These are phyloP conservation scores for Upupa epops DNA, from an alignment of 2,113 vertebrate species.

Conservation along the genomic window DNA sequence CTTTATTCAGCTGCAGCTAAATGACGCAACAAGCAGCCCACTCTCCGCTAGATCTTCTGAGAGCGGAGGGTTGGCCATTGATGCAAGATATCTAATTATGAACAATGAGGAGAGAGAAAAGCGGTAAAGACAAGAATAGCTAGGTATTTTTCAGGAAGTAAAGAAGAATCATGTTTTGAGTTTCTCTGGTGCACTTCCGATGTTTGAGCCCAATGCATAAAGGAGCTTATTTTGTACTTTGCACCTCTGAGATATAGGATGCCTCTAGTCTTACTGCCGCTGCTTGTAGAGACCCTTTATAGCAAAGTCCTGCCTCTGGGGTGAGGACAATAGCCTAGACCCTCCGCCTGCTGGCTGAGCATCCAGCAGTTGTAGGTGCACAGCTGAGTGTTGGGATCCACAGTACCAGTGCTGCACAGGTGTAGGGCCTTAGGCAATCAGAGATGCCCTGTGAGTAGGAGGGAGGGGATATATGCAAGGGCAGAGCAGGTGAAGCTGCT, in stretches of 20 bases:
- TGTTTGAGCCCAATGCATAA: neutral
- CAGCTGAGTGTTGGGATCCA: neutral
- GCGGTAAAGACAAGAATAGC: neutral
- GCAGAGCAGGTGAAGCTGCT: rapidly evolving
- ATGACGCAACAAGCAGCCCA: neutral
- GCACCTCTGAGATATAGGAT: neutral
- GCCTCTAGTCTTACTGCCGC: neutral
- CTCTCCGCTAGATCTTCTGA: neutral
- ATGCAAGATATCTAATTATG: neutral
- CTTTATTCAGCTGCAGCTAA: neutral
- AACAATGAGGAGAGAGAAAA: neutral
- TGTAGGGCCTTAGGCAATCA: neutral
- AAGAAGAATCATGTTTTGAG: neutral
- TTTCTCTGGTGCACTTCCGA: neutral
- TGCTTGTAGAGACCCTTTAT: neutral
- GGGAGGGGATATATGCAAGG: neutral
- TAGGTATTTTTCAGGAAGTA: neutral
- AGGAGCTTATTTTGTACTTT: neutral
- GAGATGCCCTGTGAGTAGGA: neutral
- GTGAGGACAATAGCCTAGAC: neutral
- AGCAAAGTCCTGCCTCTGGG: neutral
- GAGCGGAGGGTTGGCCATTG: neutral
- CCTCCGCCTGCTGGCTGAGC: neutral
- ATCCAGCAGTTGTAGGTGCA: neutral
- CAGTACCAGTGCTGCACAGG: neutral